Evolutionary conservation across 2,888 invertebrate genomes (phyloP), one percentile per base, ranked within the genome.

Genomic region (Subacronicta megacephala): DNA sequence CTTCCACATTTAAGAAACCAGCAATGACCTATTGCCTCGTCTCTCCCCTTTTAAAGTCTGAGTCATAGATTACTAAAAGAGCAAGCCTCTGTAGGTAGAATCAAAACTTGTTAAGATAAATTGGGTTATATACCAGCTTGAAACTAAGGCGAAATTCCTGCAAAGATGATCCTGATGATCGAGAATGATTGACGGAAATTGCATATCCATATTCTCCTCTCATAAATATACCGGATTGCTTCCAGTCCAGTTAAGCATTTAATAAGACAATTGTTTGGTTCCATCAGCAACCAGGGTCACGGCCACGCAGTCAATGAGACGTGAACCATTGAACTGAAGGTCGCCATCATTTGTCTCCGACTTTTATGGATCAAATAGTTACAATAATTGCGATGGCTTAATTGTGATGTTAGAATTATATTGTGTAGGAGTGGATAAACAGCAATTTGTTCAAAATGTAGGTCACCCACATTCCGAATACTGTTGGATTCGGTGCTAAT

Each of bases 251-350:
- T 65, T 35, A 33, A 23, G 42, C 42, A 43, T 41, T 12, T 37
- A 66, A 66, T 50, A 66, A 66, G 55, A 50, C 61, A 47, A 61
- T 67, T 36, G 67, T 40, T n/a, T 16, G 26, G 23, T 35, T 1
- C 7, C 23, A 35, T 42, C 16, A 16, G 3, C 35, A 17, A 17
- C 2, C 53, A 54, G 7, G 61, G 61, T 49, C 60, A 49, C 6
- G 52, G 52, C n/a, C n/a, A 16, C 6, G 0, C 9, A 37, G 64
- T 54, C 55, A 64, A 55, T 64, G 64, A 50, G 49, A 55, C 64
- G 62, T 64, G 67, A 54, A 55, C 42, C 35, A 36, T 66, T 42
- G 49, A 43, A 7, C 16, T 38, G 64, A 61, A 72, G 71, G 71
- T 59, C 51, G 37, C 13, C n/a, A 44, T 42, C 40, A 49, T 40